A percentile compares a stretch with the other conserved stretches of the same genome.
Conservation (phyloP, 2,888 invertebrate genomes). For the Linnaemya tessellans region DNA sequence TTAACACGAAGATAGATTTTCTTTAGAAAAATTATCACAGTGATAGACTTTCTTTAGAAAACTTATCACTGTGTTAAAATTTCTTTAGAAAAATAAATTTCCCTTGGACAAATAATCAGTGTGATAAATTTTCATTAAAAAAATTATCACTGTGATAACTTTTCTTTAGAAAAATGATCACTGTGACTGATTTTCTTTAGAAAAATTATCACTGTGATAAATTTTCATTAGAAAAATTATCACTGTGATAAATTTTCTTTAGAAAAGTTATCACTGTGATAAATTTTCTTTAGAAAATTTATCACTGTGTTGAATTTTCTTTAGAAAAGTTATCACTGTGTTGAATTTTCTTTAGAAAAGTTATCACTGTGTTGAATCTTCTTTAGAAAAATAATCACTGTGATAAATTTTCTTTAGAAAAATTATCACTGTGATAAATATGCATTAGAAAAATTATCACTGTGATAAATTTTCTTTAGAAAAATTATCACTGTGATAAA, state of each 20-base stretch:
- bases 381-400: background rate
- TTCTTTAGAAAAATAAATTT: too few relatives aligned
- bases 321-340: background rate
- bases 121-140: background rate
- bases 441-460: too few relatives aligned
- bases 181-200: too few relatives aligned
- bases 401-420: constrained; percentile 1
- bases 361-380: background rate
- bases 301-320: background rate
- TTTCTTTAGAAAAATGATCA: too few relatives aligned
- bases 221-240: background rate
- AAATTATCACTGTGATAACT: too few relatives aligned
- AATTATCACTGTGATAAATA: background rate
- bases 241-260: background rate
- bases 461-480: background rate
- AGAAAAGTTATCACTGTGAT: too few relatives aligned
- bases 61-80: too few relatives aligned
- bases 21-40: too few relatives aligned
- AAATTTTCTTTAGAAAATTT: background rate
- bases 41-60: too few relatives aligned
- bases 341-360: background rate
- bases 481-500: background rate
- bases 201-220: background rate
- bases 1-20: too few relatives aligned
- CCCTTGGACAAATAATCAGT: too few relatives aligned